These are phyloP conservation scores for Prosapia bicincta DNA, from an alignment of 2,888 invertebrate genomes.

Conservation along the genomic window DNA sequence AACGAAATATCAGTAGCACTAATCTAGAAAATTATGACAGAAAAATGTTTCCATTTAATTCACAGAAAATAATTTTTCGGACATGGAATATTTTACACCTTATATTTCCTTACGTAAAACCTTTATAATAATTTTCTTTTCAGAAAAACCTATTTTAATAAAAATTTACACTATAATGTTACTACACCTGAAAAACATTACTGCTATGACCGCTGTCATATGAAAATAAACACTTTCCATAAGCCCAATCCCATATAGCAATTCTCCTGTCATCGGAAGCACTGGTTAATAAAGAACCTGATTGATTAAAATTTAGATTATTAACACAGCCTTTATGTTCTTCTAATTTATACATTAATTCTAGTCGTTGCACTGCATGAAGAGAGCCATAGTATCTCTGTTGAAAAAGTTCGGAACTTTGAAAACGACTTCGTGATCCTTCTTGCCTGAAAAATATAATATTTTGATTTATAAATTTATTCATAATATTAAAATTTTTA, in stretches of 20 bases:
- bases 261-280: constrained; percentile 89
- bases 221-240: constrained; percentile 59
- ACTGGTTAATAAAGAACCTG: constrained; percentile 74
- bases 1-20: no score
- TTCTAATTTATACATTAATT: constrained; percentile 70
- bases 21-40: no score
- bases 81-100: no score
- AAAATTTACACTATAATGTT: neutral
- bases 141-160: no score
- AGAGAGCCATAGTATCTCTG: constrained; percentile 76
- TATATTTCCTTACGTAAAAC: no score
- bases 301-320: constrained; percentile 82
- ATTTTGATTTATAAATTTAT: no score
- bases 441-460: constrained; percentile 26
- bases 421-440: constrained; percentile 16
- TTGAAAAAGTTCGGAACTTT: constrained; percentile 53
- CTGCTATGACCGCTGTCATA: constrained; percentile 79
- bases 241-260: constrained; percentile 89
- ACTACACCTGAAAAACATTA: constrained; percentile 75
- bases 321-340: constrained; percentile 90
- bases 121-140: no score
- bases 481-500: no score
- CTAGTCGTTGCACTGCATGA: constrained; percentile 76
- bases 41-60: no score
- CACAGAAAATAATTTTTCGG: no score